Evolutionary conservation across 2,797 vertebrate genomes (phyloP).

Genomic region (Poeciliopsis infans): DNA sequence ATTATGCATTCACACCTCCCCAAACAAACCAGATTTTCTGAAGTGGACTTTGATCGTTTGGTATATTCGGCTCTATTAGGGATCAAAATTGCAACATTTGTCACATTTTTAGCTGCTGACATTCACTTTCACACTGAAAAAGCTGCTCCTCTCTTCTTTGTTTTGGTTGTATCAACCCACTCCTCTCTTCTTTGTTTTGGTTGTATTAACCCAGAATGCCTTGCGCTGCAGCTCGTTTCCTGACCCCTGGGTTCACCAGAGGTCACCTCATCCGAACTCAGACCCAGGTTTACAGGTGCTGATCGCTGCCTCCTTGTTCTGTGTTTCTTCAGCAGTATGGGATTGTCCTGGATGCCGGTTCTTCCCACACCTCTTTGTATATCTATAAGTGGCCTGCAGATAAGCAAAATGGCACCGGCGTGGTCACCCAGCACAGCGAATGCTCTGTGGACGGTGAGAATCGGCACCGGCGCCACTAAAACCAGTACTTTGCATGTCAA

Average conservation of each 20-base stretch:
- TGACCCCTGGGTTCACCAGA: background rate
- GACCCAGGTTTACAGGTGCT: background rate
- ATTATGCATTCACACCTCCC: too few relatives aligned
- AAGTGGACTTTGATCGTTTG: too few relatives aligned
- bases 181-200: too few relatives aligned
- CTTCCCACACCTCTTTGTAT: constrained; percentile 88
- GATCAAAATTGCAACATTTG: too few relatives aligned
- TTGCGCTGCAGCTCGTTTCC: too few relatives aligned
- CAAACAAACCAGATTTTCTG: too few relatives aligned
- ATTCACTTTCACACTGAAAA: too few relatives aligned
- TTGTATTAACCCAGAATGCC: too few relatives aligned
- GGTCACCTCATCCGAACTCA: background rate
- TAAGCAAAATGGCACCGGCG: constrained; percentile 88
- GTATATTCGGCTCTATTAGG: too few relatives aligned
- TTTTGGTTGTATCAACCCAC: too few relatives aligned
- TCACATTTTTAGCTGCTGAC: too few relatives aligned
- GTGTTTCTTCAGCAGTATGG: constrained; percentile 81
- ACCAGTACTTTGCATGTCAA: constrained; percentile 25
- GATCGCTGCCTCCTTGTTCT: background rate
- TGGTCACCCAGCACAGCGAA: constrained; percentile 86
- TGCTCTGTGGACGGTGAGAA: constrained; percentile 84
- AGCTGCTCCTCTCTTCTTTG: too few relatives aligned
- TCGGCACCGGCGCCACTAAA: background rate
- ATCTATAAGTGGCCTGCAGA: constrained; percentile 89
- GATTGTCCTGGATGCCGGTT: constrained; percentile 90